Evolutionary conservation across 2,113 vertebrate species (phyloP), one percentile per base, ranked within the genome.

Genomic region (Raja brachyura): DNA sequence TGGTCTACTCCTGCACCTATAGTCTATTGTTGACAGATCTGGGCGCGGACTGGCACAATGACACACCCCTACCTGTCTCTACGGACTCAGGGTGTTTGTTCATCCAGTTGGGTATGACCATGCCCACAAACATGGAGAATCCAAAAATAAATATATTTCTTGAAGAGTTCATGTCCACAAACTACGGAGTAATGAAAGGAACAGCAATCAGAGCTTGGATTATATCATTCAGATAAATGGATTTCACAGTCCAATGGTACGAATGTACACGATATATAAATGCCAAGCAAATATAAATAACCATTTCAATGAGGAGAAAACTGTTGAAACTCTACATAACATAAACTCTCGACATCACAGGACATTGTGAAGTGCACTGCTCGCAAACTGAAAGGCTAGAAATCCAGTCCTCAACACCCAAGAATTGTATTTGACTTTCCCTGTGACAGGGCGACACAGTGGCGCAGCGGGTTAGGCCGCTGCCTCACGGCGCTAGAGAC

Each of bases 111-210:
- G 99, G 99, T 95, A 99, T 94, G 0, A 97, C 95, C 68, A 99
- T 96, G 22, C 96, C 98, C 95, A 96, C 95, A 95, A 97, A 99
- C 93, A 99, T 96, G 95, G 98, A 98, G 96, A 99, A 99, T 94
- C 99, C 99, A 94, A 99, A 99, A 93, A 99, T 96, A 93, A 99
- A 99, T 95, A 99, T 96, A 95, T 99, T 99, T 94, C 99, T 95
- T 92, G 98, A 98, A 2, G 98, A 99, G 95, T 99, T 99, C 98
- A 99, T 98, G 94, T 99, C 97, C 93, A 97, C 95, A 31, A 97
- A 99, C 99, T 99, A 95, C 25, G 93, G 59, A 56, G 25, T 93
- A 93, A 95, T 93, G 94, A 93, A 94, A 93, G 75, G 68, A 86
- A 93, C 10, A 77, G 66, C n/a, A 59, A 85, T 88, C 10, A 88